Evolutionary conservation across 2,888 invertebrate genomes (phyloP).

Genomic region (Metellina segmentata): DNA sequence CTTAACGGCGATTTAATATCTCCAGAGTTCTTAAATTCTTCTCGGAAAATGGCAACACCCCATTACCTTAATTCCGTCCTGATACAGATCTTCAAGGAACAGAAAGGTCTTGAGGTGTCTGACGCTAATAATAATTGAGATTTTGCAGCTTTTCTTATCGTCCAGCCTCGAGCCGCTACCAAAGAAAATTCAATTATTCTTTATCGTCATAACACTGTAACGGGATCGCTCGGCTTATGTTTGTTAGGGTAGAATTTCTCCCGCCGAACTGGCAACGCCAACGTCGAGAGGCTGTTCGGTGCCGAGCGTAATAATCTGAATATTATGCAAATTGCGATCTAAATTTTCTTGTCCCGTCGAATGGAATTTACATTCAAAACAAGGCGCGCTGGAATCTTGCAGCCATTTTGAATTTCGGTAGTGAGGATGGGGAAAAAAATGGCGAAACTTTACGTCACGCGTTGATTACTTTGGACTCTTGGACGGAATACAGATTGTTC

Average conservation of each 20-base stretch:
- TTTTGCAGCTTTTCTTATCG: neutral
- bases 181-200: neutral
- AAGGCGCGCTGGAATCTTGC: neutral
- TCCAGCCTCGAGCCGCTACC: neutral
- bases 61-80: constrained; percentile 18
- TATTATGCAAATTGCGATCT: constrained; percentile 42
- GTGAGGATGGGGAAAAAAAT: neutral
- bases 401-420: neutral
- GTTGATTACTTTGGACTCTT: neutral
- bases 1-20: constrained; percentile 42
- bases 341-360: constrained; percentile 6
- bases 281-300: neutral
- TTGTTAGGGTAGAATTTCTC: neutral
- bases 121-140: constrained; percentile 39
- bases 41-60: neutral
- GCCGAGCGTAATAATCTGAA: constrained; percentile 13
- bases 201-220: neutral
- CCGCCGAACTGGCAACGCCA: neutral
- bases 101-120: neutral
- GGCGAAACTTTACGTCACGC: neutral
- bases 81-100: neutral
- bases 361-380: constrained; percentile 43
- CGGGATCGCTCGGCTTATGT: neutral
- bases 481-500: constrained; percentile 8
- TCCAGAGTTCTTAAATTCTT: neutral